Evolutionary conservation across 2,888 invertebrate genomes (phyloP).

Genomic region (Platerodrilus igneus): DNA sequence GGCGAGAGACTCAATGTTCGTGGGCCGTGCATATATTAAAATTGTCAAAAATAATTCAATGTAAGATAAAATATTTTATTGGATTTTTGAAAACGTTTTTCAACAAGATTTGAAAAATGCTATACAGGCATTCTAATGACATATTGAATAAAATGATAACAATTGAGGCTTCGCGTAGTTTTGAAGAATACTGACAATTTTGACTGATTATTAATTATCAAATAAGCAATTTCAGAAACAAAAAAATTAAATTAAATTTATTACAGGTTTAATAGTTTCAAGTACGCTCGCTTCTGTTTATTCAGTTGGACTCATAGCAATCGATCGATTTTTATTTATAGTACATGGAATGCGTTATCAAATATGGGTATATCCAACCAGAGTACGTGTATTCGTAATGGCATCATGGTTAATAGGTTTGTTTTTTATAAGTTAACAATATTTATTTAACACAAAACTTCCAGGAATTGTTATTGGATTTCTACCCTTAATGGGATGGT

Average conservation of each 20-base stretch:
- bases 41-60: no score
- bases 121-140: no score
- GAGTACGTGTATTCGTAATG: constrained; percentile 54
- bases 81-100: no score
- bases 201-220: no score
- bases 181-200: no score
- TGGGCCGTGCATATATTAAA: no score
- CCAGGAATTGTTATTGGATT: constrained; percentile 57
- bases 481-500: constrained; percentile 58
- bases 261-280: constrained; percentile 58
- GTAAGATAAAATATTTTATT: no score
- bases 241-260: constrained; percentile 2
- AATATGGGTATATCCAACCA: constrained; percentile 55
- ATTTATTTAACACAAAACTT: constrained; percentile 25
- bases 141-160: no score
- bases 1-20: no score
- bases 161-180: no score
- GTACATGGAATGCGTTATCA: constrained; percentile 61
- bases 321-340: constrained; percentile 62
- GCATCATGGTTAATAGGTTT: constrained; percentile 57
- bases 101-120: no score
- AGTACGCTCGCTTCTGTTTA: constrained; percentile 61
- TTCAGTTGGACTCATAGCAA: constrained; percentile 59
- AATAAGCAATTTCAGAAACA: no score
- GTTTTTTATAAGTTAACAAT: constrained; percentile 17